phyloP scores from a whole-genome alignment of 2,113 vertebrate genomes.

The Tychaedon coryphoeus region DNA sequence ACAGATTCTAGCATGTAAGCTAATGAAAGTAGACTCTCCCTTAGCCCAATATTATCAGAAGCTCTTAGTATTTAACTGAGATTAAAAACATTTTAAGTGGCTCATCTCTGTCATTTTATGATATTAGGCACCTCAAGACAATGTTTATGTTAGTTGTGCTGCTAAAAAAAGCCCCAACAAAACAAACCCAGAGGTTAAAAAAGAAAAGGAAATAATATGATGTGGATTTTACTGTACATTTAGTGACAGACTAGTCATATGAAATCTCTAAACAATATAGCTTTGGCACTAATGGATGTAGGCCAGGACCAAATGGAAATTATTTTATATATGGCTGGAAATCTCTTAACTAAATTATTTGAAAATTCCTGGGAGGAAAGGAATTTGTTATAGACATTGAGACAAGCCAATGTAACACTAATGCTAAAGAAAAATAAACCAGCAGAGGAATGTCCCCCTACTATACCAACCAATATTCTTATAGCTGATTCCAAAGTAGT shows the following conservation, averaged over 20 bases:
- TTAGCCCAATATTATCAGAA: not conserved
- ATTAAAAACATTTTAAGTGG: not conserved
- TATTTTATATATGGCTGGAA: conserved; percentile 36
- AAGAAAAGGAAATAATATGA: not conserved
- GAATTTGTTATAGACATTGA: conserved; percentile 53
- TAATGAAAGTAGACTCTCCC: not conserved
- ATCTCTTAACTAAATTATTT: conserved; percentile 64
- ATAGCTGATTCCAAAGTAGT: conserved; percentile 30
- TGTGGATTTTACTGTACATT: conserved; percentile 29
- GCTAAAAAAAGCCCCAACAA: not conserved
- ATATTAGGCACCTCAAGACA: not conserved
- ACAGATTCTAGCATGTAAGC: not conserved
- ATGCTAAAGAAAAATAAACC: conserved; percentile 71
- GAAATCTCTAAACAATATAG: conserved; percentile 50
- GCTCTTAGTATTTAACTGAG: not conserved
- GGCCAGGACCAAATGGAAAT: conserved; percentile 30
- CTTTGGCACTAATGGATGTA: conserved; percentile 22
- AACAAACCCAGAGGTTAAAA: not conserved
- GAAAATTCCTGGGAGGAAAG: conserved; percentile 66
- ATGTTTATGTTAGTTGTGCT: not conserved
- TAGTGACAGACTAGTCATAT: conserved; percentile 15
- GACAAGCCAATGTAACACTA: conserved; percentile 48
- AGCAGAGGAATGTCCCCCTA: conserved; percentile 39
- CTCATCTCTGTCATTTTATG: not conserved
- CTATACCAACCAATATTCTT: conserved; percentile 46